These are phyloP conservation scores for Sphaeridia pumilis DNA, from an alignment of 2,888 invertebrate genomes.

Conservation along the genomic window DNA sequence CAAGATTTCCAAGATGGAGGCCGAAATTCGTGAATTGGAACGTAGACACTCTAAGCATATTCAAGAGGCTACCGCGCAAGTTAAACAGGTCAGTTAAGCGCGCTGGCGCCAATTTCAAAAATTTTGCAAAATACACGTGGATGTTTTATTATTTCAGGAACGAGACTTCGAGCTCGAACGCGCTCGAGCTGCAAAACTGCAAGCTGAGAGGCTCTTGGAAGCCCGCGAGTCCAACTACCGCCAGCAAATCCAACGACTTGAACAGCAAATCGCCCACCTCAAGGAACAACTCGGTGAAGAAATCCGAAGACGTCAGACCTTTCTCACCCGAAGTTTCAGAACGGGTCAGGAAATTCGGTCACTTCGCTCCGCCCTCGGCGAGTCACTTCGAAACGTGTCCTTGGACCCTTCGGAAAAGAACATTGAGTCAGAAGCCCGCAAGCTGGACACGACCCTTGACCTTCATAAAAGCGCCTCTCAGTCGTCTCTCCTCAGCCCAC, in stretches of 20 bases:
- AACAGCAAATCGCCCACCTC: constrained; percentile 70
- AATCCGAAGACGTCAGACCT: constrained; percentile 63
- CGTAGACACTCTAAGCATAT: constrained; percentile 47
- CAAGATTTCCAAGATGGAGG: constrained; percentile 62
- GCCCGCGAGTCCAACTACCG: constrained; percentile 77
- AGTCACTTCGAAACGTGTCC: constrained; percentile 63
- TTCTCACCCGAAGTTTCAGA: constrained; percentile 71
- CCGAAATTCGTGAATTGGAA: constrained; percentile 57
- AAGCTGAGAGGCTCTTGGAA: constrained; percentile 78
- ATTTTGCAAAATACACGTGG: too few species aligned
- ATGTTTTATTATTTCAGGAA: too few species aligned
- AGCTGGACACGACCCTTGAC: constrained; percentile 45
- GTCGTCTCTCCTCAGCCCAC: constrained; percentile 30
- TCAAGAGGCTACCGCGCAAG: constrained; percentile 39
- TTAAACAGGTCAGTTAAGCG: constrained; percentile 35
- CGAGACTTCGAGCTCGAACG: constrained; percentile 57
- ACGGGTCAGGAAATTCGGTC: constrained; percentile 83
- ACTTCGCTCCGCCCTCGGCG: constrained; percentile 59
- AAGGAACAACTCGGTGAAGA: constrained; percentile 76
- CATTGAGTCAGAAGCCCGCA: constrained; percentile 80
- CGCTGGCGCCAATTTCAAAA: too few species aligned
- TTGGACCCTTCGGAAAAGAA: constrained; percentile 76
- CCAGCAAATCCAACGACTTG: constrained; percentile 74
- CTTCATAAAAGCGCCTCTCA: constrained; percentile 36
- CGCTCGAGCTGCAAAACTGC: constrained; percentile 72